Evolutionary conservation across 2,888 invertebrate genomes (phyloP).

Genomic region (Meliscaeva auricollis): DNA sequence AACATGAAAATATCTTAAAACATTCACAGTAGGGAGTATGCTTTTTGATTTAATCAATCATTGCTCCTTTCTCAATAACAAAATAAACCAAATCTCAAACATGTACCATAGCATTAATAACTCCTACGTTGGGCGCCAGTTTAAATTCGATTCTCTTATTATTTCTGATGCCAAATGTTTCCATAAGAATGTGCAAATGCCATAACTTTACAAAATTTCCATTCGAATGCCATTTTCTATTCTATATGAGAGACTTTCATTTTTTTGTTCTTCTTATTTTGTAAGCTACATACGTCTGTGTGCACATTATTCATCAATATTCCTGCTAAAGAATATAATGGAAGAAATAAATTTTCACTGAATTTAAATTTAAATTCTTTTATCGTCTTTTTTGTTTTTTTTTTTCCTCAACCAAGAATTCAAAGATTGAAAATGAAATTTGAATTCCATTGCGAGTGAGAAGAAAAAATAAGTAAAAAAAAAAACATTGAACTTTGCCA

Average conservation of each 20-base stretch:
- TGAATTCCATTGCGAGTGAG: slow-evolving; percentile 56
- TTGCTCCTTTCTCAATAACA: slow-evolving; percentile 19
- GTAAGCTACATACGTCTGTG: neutral
- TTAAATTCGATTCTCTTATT: slow-evolving; percentile 29
- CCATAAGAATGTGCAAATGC: slow-evolving; percentile 69
- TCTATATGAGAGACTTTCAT: slow-evolving; percentile 14
- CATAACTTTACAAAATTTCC: slow-evolving; percentile 58
- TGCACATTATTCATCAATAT: slow-evolving; percentile 69
- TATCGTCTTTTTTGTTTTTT: slow-evolving; percentile 8
- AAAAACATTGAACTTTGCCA: slow-evolving; percentile 53
- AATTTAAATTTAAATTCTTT: slow-evolving; percentile 67
- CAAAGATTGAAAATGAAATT: slow-evolving; percentile 64
- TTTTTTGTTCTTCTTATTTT: slow-evolving; percentile 17
- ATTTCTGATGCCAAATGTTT: slow-evolving; percentile 51
- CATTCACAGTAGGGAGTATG: neutral
- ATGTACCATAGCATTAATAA: slow-evolving; percentile 36
- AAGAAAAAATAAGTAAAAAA: neutral
- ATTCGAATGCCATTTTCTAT: slow-evolving; percentile 61
- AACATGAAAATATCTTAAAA: slow-evolving; percentile 53
- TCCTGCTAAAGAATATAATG: slow-evolving; percentile 63
- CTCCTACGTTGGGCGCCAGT: slow-evolving; percentile 11
- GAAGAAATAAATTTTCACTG: slow-evolving; percentile 66
- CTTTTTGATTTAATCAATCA: slow-evolving; percentile 43
- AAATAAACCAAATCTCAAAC: neutral
- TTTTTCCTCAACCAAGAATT: neutral